These are phyloP conservation scores for Hylomyscus alleni DNA, from an alignment of 2,797 vertebrate species.

Conservation along the genomic window DNA sequence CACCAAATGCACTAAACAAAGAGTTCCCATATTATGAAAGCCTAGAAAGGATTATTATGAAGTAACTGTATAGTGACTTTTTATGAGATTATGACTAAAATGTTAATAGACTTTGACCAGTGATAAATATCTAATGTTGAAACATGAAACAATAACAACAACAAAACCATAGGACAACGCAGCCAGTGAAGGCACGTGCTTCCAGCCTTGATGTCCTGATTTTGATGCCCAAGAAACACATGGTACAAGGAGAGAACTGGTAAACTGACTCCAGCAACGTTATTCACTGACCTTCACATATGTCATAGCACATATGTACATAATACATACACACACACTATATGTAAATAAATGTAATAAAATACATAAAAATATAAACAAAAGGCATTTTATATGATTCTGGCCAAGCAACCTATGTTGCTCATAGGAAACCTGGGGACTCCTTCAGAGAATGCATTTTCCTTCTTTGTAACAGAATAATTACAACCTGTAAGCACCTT, in stretches of 20 bases:
- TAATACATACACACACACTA: neutral
- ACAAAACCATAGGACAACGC: neutral
- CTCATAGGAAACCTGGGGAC: neutral
- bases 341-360: neutral
- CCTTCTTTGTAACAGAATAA: constrained; percentile 42
- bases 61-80: constrained; percentile 13
- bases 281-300: neutral
- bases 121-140: neutral
- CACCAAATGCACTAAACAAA: constrained; percentile 39
- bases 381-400: constrained; percentile 16
- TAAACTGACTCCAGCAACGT: neutral
- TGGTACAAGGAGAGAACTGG: neutral
- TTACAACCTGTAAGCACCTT: constrained; percentile 36
- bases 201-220: neutral
- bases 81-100: constrained; percentile 16
- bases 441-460: neutral
- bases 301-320: neutral
- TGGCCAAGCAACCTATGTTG: neutral
- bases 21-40: constrained; percentile 48
- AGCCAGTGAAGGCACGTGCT: neutral
- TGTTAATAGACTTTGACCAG: constrained; percentile 14
- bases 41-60: constrained; percentile 42
- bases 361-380: neutral
- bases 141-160: neutral
- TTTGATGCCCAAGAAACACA: neutral